These are phyloP conservation scores for Zaprionus ornatus DNA, from an alignment of 1,140 invertebrate genomes.

Conservation along the genomic window DNA sequence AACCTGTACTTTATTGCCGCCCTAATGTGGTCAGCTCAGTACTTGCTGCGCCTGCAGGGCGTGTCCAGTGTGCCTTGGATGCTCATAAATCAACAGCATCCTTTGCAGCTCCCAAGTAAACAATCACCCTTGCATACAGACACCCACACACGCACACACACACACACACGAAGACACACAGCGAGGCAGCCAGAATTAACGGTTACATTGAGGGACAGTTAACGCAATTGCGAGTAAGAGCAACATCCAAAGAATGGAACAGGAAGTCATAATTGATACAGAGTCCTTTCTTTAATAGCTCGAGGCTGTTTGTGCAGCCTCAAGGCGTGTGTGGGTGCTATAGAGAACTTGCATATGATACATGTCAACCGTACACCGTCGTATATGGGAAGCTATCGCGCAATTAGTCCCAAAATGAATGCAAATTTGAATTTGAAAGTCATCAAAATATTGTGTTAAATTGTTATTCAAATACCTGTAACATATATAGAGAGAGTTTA, in stretches of 20 bases:
- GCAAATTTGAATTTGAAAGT: background rate
- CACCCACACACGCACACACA: too few species aligned
- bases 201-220: constrained; percentile 6
- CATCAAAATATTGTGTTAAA: background rate
- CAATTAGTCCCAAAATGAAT: background rate
- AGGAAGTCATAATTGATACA: constrained; percentile 3
- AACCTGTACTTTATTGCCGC: background rate
- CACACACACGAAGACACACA: background rate
- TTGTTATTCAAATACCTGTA: background rate
- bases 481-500: background rate
- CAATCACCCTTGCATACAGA: too few species aligned
- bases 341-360: too few species aligned
- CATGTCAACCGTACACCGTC: too few species aligned
- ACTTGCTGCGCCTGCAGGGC: background rate
- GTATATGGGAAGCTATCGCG: too few species aligned
- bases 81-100: constrained; percentile 64
- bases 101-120: background rate
- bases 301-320: too few species aligned
- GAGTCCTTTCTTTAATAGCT: background rate
- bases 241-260: background rate
- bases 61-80: constrained; percentile 1
- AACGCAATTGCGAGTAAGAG: background rate
- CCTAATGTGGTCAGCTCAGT: constrained; percentile 43
- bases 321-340: too few species aligned
- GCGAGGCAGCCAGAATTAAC: background rate